Evolutionary conservation across 2,113 vertebrate species (phyloP).

Genomic region (Shinisaurus crocodilurus): DNA sequence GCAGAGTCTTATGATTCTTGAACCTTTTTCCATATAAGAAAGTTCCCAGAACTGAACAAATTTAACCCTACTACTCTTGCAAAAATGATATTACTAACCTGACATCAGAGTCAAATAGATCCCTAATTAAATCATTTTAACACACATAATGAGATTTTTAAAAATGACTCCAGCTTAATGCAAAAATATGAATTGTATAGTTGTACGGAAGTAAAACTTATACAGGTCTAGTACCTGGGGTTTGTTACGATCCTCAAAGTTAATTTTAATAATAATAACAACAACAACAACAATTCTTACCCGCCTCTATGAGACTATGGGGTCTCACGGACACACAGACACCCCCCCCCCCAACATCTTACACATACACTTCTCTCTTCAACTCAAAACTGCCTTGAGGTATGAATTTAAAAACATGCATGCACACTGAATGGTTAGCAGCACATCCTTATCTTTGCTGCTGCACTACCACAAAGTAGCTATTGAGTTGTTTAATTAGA

Average conservation of each 20-base stretch:
- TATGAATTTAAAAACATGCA: not conserved
- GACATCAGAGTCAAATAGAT: not conserved
- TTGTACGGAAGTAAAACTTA: not conserved
- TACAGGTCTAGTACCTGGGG: not conserved
- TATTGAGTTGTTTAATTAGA: not conserved
- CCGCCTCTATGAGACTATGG: too few species aligned
- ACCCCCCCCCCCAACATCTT: not conserved
- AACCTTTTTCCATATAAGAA: not conserved
- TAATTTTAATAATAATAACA: too few species aligned
- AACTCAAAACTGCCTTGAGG: not conserved
- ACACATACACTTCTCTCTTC: too few species aligned
- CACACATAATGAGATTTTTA: not conserved
- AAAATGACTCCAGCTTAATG: not conserved
- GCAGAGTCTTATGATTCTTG: not conserved
- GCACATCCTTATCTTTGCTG: not conserved
- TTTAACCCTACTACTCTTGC: not conserved
- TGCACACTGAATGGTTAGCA: not conserved
- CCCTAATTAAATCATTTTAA: not conserved
- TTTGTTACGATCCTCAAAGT: not conserved
- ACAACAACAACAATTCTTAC: too few species aligned
- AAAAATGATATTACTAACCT: not conserved
- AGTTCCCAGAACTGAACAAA: not conserved
- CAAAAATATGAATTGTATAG: not conserved
- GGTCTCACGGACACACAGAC: not conserved
- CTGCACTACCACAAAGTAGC: not conserved